Base-by-base conservation (phyloP, 2,113 vertebrate species). In the Forbesichthys papilliferus region DNA sequence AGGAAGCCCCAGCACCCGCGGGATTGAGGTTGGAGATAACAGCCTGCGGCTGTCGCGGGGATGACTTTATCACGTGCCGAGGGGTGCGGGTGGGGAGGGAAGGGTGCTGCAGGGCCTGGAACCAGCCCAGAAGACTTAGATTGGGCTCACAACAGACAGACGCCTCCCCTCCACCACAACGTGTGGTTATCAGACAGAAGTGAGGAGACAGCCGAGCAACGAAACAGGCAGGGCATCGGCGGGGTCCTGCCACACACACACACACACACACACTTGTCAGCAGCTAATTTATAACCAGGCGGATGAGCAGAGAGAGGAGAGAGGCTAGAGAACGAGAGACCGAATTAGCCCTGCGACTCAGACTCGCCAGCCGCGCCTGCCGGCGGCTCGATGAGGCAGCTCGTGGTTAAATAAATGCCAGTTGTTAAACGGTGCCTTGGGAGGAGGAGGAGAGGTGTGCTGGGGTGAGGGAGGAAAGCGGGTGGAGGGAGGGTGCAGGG, bases 31-130 rank as follows among this genome's bases (percentile, higher is more conserved):
- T 75, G 10, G 48, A 83, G 89, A 91, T 91, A 92, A 91, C 63
- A 76, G 79, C 77, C 67, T 49, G 7, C 68, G 83, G 78, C 87
- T 88, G 84, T 85, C 79, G 74, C 14, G 71, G 27, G 74, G 85
- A 92, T 81, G 82, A 83, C 90, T 92, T 93, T 91, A 93, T 92
- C 91, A 73, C 74, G 48, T 63, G 53, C 63, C 53, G 73, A 16
- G 57, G 65, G 68, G 67, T 64, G 61, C 73, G 64, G 59, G 62
- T 61, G 66, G 55, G 69, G 59, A 53, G 47, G 6, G 16, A 58
- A 48, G 68, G 76, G 69, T 66, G 5, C 55, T 52, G 48, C 64
- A 67, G 12, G 59, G 71, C 68, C 48, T 27, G 65, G 78, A 69
- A 61, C 66, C 10, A 33, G 69, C 66, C 73, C 75, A 75, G 58